These are phyloP conservation scores for Pseudotriccus pelzelni DNA, from an alignment of 2,797 vertebrate species.

Conservation along the genomic window DNA sequence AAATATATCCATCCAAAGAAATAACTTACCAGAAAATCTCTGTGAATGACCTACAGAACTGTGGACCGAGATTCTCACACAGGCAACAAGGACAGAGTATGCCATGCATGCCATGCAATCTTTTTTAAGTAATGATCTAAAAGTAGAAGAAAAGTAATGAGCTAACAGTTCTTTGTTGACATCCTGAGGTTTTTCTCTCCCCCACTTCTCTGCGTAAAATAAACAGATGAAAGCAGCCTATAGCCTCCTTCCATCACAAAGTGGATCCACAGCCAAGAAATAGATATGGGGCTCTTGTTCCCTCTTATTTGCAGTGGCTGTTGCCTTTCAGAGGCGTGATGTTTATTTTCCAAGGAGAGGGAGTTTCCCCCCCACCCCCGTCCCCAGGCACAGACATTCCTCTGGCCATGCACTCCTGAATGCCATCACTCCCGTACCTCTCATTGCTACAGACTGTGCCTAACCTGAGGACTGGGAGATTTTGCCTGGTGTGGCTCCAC, in stretches of 20 bases:
- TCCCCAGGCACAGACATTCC: background rate
- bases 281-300: background rate
- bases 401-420: background rate
- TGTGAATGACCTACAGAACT: background rate
- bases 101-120: accelerated
- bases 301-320: background rate
- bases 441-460: background rate
- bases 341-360: conserved; percentile 45
- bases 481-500: background rate
- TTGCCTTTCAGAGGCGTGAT: background rate
- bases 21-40: background rate
- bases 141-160: background rate
- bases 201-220: background rate
- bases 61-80: background rate
- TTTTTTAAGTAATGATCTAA: background rate
- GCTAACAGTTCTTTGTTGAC: background rate
- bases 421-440: background rate
- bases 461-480: background rate
- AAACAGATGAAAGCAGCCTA: background rate
- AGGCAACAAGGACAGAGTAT: background rate
- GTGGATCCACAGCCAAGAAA: background rate
- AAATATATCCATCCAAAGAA: background rate
- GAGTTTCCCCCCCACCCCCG: background rate
- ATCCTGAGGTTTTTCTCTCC: background rate
- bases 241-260: background rate